Conservation (phyloP, 2,888 invertebrate genomes). For the Psococerastis gibbosa region DNA sequence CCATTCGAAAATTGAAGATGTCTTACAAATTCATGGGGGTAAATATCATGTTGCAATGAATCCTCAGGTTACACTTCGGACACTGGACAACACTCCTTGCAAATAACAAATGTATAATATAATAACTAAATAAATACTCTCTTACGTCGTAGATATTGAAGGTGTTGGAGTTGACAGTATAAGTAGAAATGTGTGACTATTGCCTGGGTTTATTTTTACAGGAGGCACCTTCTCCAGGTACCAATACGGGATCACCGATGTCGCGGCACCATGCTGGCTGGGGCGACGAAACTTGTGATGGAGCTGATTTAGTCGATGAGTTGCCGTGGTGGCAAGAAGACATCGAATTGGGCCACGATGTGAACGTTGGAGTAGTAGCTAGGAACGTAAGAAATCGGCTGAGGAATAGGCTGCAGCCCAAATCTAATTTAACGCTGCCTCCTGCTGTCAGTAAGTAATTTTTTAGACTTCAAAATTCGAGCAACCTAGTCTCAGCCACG, state of each 20-base stretch:
- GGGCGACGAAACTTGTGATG: conserved; percentile 33
- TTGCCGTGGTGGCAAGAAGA: conserved; percentile 24
- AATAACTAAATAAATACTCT: too few species aligned
- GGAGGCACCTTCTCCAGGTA: conserved; percentile 6
- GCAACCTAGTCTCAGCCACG: too few species aligned
- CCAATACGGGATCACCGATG: conserved; percentile 18
- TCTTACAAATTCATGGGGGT: too few species aligned
- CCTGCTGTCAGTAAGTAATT: conserved; percentile 22
- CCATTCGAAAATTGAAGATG: conserved; percentile 6
- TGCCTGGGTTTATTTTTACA: not conserved
- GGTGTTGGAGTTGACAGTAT: too few species aligned
- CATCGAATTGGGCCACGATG: conserved; percentile 19
- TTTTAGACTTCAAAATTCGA: too few species aligned
- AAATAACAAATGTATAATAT: too few species aligned
- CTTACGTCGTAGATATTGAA: not conserved
- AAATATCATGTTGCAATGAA: too few species aligned
- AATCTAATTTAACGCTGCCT: conserved; percentile 30
- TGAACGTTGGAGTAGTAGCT: conserved; percentile 18
- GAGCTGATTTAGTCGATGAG: conserved; percentile 24
- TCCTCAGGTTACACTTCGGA: too few species aligned
- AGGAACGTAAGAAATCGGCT: conserved; percentile 35
- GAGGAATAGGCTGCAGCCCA: conserved; percentile 39
- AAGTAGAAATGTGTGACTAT: too few species aligned
- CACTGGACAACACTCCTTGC: too few species aligned
- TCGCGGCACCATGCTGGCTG: conserved; percentile 19